A percentile compares a stretch with the other conserved stretches of the same genome.
phyloP scores from a whole-genome alignment of 2,888 invertebrate species.

The Chrysomela aeneicollis region DNA sequence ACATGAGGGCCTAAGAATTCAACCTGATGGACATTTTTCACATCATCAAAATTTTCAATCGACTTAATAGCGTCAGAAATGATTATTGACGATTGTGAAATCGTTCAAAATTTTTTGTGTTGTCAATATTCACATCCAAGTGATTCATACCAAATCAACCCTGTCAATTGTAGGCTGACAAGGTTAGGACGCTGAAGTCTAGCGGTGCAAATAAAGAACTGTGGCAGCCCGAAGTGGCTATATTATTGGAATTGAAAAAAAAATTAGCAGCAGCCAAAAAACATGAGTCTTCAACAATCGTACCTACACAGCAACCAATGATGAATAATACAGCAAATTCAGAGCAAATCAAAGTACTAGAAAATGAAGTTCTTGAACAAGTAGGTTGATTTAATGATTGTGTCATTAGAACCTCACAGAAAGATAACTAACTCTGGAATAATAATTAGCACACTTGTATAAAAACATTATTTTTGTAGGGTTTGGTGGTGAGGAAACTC shows the following conservation, averaged over 20 bases:
- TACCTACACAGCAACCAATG: neutral
- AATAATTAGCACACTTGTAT: neutral
- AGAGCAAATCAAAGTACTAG: constrained; percentile 62
- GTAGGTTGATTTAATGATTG: too few relatives aligned
- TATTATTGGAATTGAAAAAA: constrained; percentile 77
- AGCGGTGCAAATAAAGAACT: constrained; percentile 67
- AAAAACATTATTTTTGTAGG: constrained; percentile 63
- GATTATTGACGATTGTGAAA: too few relatives aligned
- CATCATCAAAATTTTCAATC: too few relatives aligned
- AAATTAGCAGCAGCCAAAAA: constrained; percentile 60
- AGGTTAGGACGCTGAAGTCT: constrained; percentile 77
- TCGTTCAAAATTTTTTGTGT: too few relatives aligned
- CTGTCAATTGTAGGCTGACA: constrained; percentile 55
- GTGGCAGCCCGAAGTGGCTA: constrained; percentile 79
- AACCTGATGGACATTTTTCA: too few relatives aligned
- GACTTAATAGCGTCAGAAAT: too few relatives aligned
- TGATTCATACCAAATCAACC: too few relatives aligned
- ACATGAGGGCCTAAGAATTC: too few relatives aligned
- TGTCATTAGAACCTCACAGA: too few relatives aligned
- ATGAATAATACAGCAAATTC: constrained; percentile 27
- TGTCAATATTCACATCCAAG: too few relatives aligned
- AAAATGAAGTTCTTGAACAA: constrained; percentile 70
- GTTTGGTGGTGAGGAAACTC: constrained; percentile 75
- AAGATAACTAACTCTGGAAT: too few relatives aligned
- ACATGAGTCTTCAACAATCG: neutral